These are phyloP conservation scores for Proales similis DNA, from an alignment of 1,140 invertebrate genomes.

Conservation along the genomic window DNA sequence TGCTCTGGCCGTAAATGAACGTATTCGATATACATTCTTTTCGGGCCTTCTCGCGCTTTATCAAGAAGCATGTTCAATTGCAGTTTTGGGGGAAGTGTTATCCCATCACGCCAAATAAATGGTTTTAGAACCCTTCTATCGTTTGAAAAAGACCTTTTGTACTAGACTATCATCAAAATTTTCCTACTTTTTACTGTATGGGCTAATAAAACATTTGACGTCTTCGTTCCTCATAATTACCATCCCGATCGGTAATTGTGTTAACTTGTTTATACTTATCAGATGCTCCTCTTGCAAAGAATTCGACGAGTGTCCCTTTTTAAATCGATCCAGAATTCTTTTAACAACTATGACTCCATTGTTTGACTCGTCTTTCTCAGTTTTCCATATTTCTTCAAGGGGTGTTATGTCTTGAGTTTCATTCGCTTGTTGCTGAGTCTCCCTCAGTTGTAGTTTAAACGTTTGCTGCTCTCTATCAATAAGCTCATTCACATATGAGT, in stretches of 20 bases:
- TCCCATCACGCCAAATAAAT: constrained; percentile 65
- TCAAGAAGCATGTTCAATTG: constrained; percentile 61
- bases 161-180: constrained; percentile 44
- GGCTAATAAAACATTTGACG: constrained; percentile 51
- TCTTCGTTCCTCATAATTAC: constrained; percentile 50
- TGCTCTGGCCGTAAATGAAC: constrained; percentile 77
- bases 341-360: constrained; percentile 43
- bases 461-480: constrained; percentile 55
- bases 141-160: constrained; percentile 41
- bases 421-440: constrained; percentile 52
- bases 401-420: constrained; percentile 39
- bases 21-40: constrained; percentile 63
- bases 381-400: constrained; percentile 31
- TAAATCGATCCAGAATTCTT: constrained; percentile 8
- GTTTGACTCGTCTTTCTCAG: constrained; percentile 39
- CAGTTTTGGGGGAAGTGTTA: constrained; percentile 63
- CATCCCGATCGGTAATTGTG: constrained; percentile 44
- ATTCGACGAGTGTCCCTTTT: constrained; percentile 13
- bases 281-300: constrained; percentile 40
- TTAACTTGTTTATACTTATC: constrained; percentile 40
- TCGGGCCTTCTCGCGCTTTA: constrained; percentile 50
- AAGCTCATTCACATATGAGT: constrained; percentile 54
- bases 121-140: constrained; percentile 66
- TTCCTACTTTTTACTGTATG: constrained; percentile 52
- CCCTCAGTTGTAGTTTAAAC: constrained; percentile 3